Evolutionary conservation across 2,888 invertebrate genomes (phyloP), one percentile per base, ranked within the genome.

Genomic region (Onthophagus sagittarius): DNA sequence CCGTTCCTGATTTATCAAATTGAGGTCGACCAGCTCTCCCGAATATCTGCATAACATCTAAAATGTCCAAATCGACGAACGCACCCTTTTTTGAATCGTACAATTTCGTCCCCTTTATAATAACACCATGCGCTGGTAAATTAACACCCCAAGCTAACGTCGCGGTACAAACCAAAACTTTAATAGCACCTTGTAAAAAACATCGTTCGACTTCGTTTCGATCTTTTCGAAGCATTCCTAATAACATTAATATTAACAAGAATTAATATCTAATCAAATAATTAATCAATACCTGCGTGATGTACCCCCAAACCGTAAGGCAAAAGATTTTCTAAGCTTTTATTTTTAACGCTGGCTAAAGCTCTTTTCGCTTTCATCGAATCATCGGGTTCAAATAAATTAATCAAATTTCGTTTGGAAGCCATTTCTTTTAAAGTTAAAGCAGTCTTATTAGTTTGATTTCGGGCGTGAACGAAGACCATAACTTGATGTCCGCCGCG

Each of bases 101-200:
- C 77, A 99, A 94, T 84, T 98, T 97, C 6, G 99, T 99, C 32
- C 98, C 97, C 94, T 94, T 92, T 77, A 98, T 98, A 70, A 99
- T 91, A 76, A 99, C 99, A 33, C 97, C 98, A 84, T 99, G 98
- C 0, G 99, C 99, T 0, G 99, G 99, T 77, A 99, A 88, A 87
- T 99, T 99, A 4, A 99, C 99, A 79, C 99, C 99, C 99, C 99
- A 99, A 31, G 99, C 99, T 33, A 99, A 87, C 0, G 99, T 99
- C 0, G 99, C 95, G 0, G 99, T 99, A 83, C 99, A 99, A 6
- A 97, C 94, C 0, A 99, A 87, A 0, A 94, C 96, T 83, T 93
- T 94, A 75, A 97, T 91, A 76, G 92, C 89, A 0, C 98, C 98
- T 73, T 94, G 93, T 0, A 92, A 86, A 83, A 99, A 99, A 80